phyloP scores from a whole-genome alignment of 2,113 vertebrate genomes.

The Accipiter virgatus region DNA sequence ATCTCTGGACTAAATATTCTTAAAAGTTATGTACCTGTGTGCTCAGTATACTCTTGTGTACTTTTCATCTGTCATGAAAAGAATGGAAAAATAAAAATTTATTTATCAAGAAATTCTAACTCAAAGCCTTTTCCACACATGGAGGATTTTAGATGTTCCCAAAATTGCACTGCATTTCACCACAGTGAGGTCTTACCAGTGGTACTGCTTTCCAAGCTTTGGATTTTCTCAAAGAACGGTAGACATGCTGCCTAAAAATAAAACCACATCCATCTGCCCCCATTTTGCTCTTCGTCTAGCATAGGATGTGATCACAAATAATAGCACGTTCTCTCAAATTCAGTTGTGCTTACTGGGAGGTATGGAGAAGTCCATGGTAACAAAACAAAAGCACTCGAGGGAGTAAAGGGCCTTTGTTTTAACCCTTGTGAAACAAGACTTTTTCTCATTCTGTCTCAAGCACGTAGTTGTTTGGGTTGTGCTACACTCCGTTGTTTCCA shows the following conservation, averaged over 20 bases:
- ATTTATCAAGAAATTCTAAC: background rate
- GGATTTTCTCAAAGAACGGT: background rate
- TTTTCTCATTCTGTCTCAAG: background rate
- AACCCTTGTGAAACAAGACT: background rate
- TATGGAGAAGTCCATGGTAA: background rate
- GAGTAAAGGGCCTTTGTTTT: background rate
- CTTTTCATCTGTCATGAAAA: background rate
- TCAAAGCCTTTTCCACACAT: background rate
- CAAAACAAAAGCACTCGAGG: background rate
- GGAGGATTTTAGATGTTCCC: background rate
- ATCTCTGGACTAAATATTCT: background rate
- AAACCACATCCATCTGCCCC: background rate
- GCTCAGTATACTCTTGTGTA: background rate
- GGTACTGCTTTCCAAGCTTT: background rate
- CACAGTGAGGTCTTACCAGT: background rate
- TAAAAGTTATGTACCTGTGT: background rate
- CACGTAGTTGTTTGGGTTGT: background rate
- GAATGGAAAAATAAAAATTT: background rate
- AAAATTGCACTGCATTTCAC: background rate
- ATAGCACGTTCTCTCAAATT: background rate
- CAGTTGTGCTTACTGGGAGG: background rate
- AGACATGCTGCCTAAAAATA: constrained; percentile 16
- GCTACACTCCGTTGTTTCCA: constrained; percentile 47
- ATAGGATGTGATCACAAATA: background rate
- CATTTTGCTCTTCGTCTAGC: background rate